A percentile compares a stretch with the other conserved stretches of the same genome.
These are phyloP conservation scores for Salpingus planirostris DNA, from an alignment of 2,888 invertebrate species.

Conservation along the genomic window DNA sequence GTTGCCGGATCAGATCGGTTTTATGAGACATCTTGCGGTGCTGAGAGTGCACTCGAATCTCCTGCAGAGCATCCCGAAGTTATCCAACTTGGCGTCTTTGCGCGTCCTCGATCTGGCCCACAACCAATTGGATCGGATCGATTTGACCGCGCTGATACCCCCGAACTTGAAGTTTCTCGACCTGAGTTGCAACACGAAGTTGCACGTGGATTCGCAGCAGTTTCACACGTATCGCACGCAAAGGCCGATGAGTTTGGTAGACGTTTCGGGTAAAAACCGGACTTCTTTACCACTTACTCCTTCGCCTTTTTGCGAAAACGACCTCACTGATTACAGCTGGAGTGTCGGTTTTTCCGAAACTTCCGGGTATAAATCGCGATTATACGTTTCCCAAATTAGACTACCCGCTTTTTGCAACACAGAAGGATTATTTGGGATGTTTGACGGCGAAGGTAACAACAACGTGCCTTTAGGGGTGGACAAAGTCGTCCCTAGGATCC, in stretches of 20 bases:
- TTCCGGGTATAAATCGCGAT: slow-evolving; percentile 60
- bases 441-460: slow-evolving; percentile 68
- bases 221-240: slow-evolving; percentile 72
- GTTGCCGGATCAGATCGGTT: slow-evolving; percentile 67
- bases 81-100: slow-evolving; percentile 64
- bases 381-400: slow-evolving; percentile 71
- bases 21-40: slow-evolving; percentile 60
- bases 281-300: slow-evolving; percentile 53
- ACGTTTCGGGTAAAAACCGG: slow-evolving; percentile 73
- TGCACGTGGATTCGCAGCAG: slow-evolving; percentile 76
- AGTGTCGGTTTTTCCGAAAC: slow-evolving; percentile 78
- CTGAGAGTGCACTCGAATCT: slow-evolving; percentile 77
- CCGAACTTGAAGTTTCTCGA: slow-evolving; percentile 77
- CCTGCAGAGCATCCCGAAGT: slow-evolving; percentile 63
- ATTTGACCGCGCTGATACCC: slow-evolving; percentile 66
- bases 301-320: slow-evolving; percentile 46
- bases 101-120: slow-evolving; percentile 78
- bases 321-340: slow-evolving; percentile 63
- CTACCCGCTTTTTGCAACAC: slow-evolving; percentile 70
- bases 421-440: slow-evolving; percentile 75
- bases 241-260: slow-evolving; percentile 72
- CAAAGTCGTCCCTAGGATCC: slow-evolving; percentile 66
- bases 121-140: slow-evolving; percentile 73
- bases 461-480: slow-evolving; percentile 62
- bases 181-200: slow-evolving; percentile 71